Base-by-base conservation (phyloP, 92 coral and sea anemone genomes). In the Epizoanthus scotinus region DNA sequence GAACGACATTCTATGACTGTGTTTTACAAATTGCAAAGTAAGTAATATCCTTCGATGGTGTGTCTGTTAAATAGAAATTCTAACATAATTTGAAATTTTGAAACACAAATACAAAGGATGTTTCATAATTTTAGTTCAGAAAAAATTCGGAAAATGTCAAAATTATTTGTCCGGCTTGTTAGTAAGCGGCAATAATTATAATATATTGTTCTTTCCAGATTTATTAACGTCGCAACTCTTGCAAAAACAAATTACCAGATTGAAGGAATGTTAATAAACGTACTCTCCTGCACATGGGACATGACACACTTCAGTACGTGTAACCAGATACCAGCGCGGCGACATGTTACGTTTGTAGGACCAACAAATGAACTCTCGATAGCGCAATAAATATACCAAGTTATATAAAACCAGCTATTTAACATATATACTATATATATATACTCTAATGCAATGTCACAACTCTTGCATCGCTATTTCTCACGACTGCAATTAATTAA, bases 161-260 rank as follows among this genome's bases (percentile, higher is more conserved):
- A 73, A 56, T 36, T 13, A 34, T 56, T 34, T 52, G 28, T 18
- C 58, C 66, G 14, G 47, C 64, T 34, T 18, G 44, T 36, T 74
- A 34, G 55, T 17, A 74, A 58, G 21, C 55, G 66, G 55, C 34
- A 75, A 68, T 59, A 68, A 14, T 5, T 75, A 75, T 1, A 59
- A 40, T 21, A 59, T 34, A 58, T 58, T 38, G 44, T 10, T 20
- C 40, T 60, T 75, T 67, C 68, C 60, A 54, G 61, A 18, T 36
- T 38, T 58, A 5, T 5, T 26, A 31, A 24, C 18, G 22, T 38
- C 59, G 38, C 19, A 44, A 34, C 70, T 29, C 63, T 36, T 58
- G 25, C 15, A 75, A 75, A 57, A 75, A 75, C 81, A 75, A 58
- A 75, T 59, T 17, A 38, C 63, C 63, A 75, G 28, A 75, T 38